Base-by-base conservation (phyloP, 2,113 vertebrate species). In the Vulpes ferrilata region DNA sequence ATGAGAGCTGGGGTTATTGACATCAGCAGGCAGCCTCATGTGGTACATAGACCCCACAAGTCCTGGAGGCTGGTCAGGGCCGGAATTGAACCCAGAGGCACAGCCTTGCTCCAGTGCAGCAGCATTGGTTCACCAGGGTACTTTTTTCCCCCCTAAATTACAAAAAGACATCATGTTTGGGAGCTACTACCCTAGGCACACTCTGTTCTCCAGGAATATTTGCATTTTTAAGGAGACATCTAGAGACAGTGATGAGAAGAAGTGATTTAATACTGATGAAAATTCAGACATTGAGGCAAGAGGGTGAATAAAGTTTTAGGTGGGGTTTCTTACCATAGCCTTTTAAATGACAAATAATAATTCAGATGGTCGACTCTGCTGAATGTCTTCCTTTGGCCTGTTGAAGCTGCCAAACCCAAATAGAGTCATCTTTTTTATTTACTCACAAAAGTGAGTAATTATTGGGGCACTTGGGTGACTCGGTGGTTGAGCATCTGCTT, bases 341-440 rank as follows among this genome's bases (percentile, higher is more conserved):
- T 94, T 69, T 89, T 65, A 88, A 92, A 69, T 79, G 59, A 90
- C 79, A 83, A 25, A n/a, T 25, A 78, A 53, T 59, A 87, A 84
- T 90, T 94, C 43, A 89, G 20, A 69, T 88, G 38, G 9, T 67
- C 79, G 23, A 22, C 48, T 20, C 32, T 92, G 27, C 4, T 25
- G 27, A 79, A 86, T 92, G 55, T 81, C 25, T 90, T 74, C 51
- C 55, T 94, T 94, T 83, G 90, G 60, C 9, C 80, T 67, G n/a
- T 27, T 82, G 93, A 88, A 96, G 35, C 19, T 88, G 48, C 69
- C 27, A 96, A 90, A 35, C 9, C 57, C 19, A 88, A 88, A 94
- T 55, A 85, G 22, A 92, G 32, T 76, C 60, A 20, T 93, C 38
- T 69, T 65, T 89, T 92, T 95, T 62, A 60, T 74, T 93, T 82